These are phyloP conservation scores for Hesperophylax magnus DNA, from an alignment of 1,140 invertebrate genomes.

Conservation along the genomic window DNA sequence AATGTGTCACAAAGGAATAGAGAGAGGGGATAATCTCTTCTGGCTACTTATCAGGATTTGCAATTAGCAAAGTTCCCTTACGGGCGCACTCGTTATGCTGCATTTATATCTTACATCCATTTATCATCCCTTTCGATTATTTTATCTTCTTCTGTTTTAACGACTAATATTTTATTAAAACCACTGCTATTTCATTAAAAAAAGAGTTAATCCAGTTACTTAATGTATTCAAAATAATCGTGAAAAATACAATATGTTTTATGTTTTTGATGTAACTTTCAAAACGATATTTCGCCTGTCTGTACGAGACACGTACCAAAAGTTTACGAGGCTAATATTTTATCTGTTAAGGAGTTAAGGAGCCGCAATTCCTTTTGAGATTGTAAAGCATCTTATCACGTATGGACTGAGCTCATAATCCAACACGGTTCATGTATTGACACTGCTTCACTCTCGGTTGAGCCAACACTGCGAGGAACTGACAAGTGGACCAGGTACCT, in stretches of 20 bases:
- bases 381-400: conserved; percentile 9
- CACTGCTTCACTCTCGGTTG: conserved; percentile 3
- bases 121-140: too few species aligned
- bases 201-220: too few species aligned
- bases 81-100: neutral
- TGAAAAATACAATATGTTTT: too few species aligned
- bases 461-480: neutral
- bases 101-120: neutral
- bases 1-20: neutral
- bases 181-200: too few species aligned
- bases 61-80: conserved; percentile 25
- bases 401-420: conserved; percentile 5
- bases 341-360: neutral
- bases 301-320: neutral
- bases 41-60: conserved; percentile 17
- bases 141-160: too few species aligned
- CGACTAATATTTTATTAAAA: too few species aligned
- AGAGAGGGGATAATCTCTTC: neutral
- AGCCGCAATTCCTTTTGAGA: neutral
- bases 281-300: neutral
- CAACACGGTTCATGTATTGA: conserved; percentile 3
- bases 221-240: too few species aligned
- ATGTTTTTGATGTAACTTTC: too few species aligned
- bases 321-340: neutral
- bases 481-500: neutral